These are phyloP conservation scores for Myathropa florea DNA, from an alignment of 2,888 invertebrate species.

Conservation along the genomic window DNA sequence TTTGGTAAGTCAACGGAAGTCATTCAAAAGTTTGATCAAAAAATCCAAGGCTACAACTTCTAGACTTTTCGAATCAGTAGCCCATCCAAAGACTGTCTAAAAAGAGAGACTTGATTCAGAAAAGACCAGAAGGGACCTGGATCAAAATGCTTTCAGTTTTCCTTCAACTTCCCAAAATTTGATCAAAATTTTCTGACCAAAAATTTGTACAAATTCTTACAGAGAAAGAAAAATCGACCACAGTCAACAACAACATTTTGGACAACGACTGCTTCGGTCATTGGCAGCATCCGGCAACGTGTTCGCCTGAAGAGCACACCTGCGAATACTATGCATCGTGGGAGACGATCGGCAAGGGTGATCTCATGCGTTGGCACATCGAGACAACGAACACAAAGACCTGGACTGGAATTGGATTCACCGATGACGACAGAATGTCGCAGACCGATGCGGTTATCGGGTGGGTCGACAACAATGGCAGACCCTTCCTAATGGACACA, in stretches of 20 bases:
- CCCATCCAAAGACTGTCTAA: too few relatives aligned
- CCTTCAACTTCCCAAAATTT: not conserved
- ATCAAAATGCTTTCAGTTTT: too few relatives aligned
- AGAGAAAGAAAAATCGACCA: slow-evolving; percentile 81
- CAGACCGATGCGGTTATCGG: slow-evolving; percentile 94
- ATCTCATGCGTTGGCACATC: slow-evolving; percentile 90
- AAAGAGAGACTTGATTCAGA: too few relatives aligned
- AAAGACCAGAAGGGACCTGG: too few relatives aligned
- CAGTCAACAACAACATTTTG: slow-evolving; percentile 78
- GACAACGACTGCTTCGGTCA: slow-evolving; percentile 87
- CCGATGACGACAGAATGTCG: slow-evolving; percentile 91
- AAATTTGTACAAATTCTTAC: slow-evolving; percentile 51
- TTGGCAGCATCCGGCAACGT: slow-evolving; percentile 88
- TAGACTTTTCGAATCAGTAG: too few relatives aligned
- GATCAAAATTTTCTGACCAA: not conserved
- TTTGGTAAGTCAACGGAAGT: slow-evolving; percentile 81
- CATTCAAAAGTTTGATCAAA: too few relatives aligned
- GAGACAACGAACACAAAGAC: slow-evolving; percentile 88
- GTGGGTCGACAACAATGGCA: slow-evolving; percentile 90
- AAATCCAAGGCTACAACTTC: too few relatives aligned
- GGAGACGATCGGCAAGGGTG: slow-evolving; percentile 87
- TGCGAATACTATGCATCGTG: slow-evolving; percentile 92
- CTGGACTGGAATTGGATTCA: slow-evolving; percentile 96
- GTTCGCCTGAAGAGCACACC: slow-evolving; percentile 84
- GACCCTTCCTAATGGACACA: slow-evolving; percentile 93